These are phyloP conservation scores for Phyllotreta striolata DNA, from an alignment of 2,888 invertebrate genomes.

Conservation along the genomic window DNA sequence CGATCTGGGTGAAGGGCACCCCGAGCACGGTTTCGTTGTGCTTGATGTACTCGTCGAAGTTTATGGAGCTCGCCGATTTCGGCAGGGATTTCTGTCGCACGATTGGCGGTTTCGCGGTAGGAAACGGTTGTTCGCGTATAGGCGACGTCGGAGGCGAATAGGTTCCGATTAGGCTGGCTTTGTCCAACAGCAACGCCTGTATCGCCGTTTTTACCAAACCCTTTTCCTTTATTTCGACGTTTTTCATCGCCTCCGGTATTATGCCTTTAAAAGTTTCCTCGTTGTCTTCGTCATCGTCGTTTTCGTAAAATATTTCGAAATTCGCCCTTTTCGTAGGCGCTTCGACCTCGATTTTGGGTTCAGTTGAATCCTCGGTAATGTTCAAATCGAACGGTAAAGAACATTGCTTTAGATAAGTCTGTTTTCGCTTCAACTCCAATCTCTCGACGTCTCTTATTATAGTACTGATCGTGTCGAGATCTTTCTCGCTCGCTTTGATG, in stretches of 20 bases:
- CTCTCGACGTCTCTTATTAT: constrained; percentile 65
- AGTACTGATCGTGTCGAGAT: constrained; percentile 66
- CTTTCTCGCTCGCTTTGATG: constrained; percentile 49
- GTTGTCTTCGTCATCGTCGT: constrained; percentile 8
- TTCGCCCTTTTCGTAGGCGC: background rate
- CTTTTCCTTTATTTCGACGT: constrained; percentile 44
- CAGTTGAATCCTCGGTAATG: background rate
- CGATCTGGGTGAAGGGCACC: constrained; percentile 63
- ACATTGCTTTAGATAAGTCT: constrained; percentile 46
- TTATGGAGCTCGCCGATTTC: constrained; percentile 43
- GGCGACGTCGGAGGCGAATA: constrained; percentile 53
- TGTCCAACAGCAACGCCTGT: constrained; percentile 57
- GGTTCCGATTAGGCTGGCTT: constrained; percentile 54
- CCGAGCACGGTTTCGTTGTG: constrained; percentile 65
- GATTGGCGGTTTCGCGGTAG: background rate
- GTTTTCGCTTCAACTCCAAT: constrained; percentile 44
- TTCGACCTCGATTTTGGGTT: background rate
- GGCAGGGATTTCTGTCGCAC: constrained; percentile 33
- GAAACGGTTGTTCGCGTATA: constrained; percentile 18
- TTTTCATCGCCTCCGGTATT: constrained; percentile 48
- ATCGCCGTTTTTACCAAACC: constrained; percentile 56
- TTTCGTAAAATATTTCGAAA: constrained; percentile 15
- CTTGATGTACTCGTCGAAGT: constrained; percentile 54
- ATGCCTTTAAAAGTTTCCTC: constrained; percentile 27
- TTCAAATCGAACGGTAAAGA: constrained; percentile 48